Conservation (phyloP, 2,113 vertebrate genomes). For the Atractosteus spatula region DNA sequence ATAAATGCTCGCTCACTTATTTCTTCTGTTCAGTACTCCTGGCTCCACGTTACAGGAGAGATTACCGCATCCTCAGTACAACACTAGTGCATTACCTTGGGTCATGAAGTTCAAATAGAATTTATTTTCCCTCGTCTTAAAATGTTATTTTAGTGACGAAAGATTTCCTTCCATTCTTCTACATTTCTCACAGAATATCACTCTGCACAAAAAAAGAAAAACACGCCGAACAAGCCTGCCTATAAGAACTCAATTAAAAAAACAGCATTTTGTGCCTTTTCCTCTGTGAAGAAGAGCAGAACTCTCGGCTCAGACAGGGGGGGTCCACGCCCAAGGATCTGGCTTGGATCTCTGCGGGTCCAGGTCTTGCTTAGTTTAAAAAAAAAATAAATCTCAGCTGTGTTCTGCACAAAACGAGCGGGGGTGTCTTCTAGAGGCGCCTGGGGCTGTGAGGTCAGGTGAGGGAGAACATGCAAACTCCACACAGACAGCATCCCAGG, state of each 20-base stretch:
- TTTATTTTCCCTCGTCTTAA: neutral
- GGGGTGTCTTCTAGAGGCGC: no score
- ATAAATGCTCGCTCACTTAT: neutral
- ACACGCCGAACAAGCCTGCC: neutral
- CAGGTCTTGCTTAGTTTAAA: no score
- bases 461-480: no score
- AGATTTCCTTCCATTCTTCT: conserved; percentile 12
- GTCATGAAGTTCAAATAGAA: neutral
- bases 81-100: neutral
- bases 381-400: no score
- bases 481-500: no score
- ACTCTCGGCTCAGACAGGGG: no score
- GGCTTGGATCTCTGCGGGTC: no score
- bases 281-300: neutral
- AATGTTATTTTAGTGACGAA: conserved; percentile 13
- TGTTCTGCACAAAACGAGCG: no score
- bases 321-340: no score
- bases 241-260: conserved; percentile 1
- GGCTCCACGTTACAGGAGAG: neutral
- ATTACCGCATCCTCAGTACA: neutral
- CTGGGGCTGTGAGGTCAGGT: no score
- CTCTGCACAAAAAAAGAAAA: neutral
- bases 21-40: neutral
- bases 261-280: neutral
- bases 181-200: conserved; percentile 11